Base-by-base conservation (phyloP, 2,113 vertebrate species). In the Opisthocomus hoazin region DNA sequence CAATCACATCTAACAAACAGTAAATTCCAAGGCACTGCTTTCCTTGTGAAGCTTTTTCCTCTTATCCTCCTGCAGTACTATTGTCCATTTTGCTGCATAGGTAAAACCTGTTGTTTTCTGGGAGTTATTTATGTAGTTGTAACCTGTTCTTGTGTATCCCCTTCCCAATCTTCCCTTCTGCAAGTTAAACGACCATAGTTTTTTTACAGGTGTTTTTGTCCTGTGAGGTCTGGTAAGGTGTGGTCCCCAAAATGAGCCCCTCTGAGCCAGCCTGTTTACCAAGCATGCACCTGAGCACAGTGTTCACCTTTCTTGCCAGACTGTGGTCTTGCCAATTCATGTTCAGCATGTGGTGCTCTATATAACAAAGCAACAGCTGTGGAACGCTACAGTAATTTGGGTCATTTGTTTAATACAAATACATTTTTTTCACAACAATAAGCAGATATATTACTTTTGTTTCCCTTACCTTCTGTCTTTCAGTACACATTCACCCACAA, bases 361-460 rank as follows among this genome's bases (percentile, higher is more conserved):
- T 71, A 24, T 84, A 88, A 89, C 21, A 41, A 89, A 94, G 34
- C 41, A 63, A 96, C 87, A 97, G 80, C 46, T 53, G 27, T 9
- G 80, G 89, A 94, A 80, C 86, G 81, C 77, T 89, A 56, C 68
- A 90, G 83, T 74, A 75, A 43, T 94, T 97, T 87, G 54, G 66
- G 66, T 97, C 91, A 96, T 96, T 95, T 94, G 93, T 98, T 98
- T 98, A 98, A 98, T 98, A 97, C 97, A 97, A 97, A 97, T 98
- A 98, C 98, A 98, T 97, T 96, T 96, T 87, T 97, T 98, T 90
- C 97, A 98, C 98, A 98, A 98, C 97, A 97, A 80, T 97, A 93
- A 97, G 95, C 93, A 97, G 70, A 97, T 97, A 96, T 96, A 96
- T 96, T 97, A 96, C 64, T 96, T 96, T 96, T 97, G 68, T 96